A percentile compares a stretch with the other conserved stretches of the same genome.
Evolutionary conservation across 2,113 vertebrate species (phyloP).

Genomic region (Hippopotamus amphibius): DNA sequence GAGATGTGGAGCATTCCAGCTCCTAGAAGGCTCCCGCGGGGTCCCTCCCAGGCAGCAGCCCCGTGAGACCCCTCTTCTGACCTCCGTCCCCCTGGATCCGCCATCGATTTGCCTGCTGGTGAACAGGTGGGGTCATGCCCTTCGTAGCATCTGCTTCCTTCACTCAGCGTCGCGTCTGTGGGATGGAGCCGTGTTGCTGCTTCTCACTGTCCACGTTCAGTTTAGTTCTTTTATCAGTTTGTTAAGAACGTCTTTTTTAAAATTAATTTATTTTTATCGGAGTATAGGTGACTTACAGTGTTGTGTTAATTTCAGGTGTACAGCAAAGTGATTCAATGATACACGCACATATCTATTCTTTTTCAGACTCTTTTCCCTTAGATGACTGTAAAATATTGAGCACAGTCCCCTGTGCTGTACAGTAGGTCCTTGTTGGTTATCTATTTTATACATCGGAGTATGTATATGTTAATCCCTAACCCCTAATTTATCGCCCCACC

Average conservation of each 20-base stretch:
- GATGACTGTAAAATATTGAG: no score
- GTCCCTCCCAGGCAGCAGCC: background rate
- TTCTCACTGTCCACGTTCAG: background rate
- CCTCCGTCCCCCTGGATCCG: fast-evolving
- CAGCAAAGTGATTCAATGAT: no score
- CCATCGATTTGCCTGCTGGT: background rate
- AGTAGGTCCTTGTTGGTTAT: no score
- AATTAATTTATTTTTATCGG: no score
- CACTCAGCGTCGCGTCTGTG: fast-evolving
- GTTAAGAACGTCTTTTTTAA: background rate
- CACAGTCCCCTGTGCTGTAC: no score
- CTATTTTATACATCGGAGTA: no score
- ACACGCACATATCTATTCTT: no score
- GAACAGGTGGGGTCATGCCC: fast-evolving
- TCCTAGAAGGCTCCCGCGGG: background rate
- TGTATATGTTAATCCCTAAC: no score
- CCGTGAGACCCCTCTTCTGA: background rate
- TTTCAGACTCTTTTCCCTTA: no score
- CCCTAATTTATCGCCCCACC: no score
- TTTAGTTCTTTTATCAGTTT: background rate
- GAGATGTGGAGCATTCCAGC: background rate
- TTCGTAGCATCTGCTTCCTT: background rate
- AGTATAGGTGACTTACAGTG: no score
- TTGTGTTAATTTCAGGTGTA: no score
- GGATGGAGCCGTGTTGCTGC: background rate